Conservation (phyloP, 2,113 vertebrate genomes). For the Lophius piscatorius region DNA sequence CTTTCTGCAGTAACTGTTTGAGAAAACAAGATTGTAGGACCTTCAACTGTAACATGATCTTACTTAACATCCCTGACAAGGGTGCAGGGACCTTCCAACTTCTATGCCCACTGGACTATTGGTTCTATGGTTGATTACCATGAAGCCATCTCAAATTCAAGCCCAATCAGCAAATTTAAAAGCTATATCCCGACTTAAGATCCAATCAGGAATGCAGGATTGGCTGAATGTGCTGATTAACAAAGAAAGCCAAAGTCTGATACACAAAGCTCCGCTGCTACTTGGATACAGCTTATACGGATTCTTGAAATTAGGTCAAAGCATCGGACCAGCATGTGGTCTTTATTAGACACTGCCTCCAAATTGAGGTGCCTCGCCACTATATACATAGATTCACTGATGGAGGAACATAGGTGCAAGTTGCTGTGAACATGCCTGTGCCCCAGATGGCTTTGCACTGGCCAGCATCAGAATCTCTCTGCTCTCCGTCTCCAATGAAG, state of each 20-base stretch:
- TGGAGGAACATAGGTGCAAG: constrained; percentile 16
- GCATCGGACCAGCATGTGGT: no score
- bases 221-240: constrained; percentile 11
- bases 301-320: constrained; percentile 34
- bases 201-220: constrained; percentile 43
- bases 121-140: no score
- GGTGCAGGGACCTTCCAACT: no score
- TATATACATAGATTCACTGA: background rate
- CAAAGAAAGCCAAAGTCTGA: background rate
- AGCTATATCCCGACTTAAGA: constrained; percentile 1
- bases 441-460: constrained; percentile 23
- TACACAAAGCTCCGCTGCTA: constrained; percentile 8
- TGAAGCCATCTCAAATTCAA: constrained; percentile 7
- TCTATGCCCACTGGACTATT: no score
- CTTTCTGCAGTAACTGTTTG: no score
- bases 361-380: background rate
- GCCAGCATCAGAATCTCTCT: constrained; percentile 24
- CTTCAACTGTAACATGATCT: no score
- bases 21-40: no score
- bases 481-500: constrained; percentile 34
- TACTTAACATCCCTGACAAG: no score
- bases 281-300: constrained; percentile 32
- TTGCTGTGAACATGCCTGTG: constrained; percentile 7
- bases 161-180: constrained; percentile 19
- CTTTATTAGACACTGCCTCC: no score